Base-by-base conservation (phyloP, 2,888 invertebrate genomes). In the Halocaridina rubra region DNA sequence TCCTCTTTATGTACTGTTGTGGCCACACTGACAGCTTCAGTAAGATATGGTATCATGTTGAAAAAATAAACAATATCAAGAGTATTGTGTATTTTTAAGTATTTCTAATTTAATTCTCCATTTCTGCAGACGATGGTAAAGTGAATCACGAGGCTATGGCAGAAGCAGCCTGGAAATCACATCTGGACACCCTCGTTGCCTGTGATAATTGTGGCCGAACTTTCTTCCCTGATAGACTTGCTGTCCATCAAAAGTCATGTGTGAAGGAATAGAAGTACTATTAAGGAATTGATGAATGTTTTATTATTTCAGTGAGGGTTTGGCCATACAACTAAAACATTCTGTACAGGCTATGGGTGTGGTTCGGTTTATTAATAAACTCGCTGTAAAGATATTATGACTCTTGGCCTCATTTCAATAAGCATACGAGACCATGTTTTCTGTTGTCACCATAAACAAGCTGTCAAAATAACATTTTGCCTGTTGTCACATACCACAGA, bases 161-260 rank as follows among this genome's bases (percentile, higher is more conserved):
- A 3, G 91, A 92, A 77, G 91, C 91, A 16, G 90, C 91, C 0
- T 92, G 91, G 91, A 89, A 91, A 88, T 90, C 90, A 5, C 89
- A 91, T 39, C 91, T 92, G 57, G 88, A 88, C n/a, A 90, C 91
- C 53, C 90, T 92, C 81, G 90, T 92, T 30, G 90, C 91, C 4
- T 93, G 93, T 88, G 90, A 91, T 46, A 91, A 91, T 88, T 93
- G 93, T 89, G 92, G 92, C 1, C 89, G 93, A 1, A 92, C 92
- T 29, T 93, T 93, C 90, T 90, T 91, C 82, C 92, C 92, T 0
- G 92, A 93, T 85, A 89, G 92, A 19, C 89, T 93, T 1, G 88
- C 90, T 2, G 91, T 92, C 8, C 92, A 93, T 88, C 91, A 91
- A 85, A 89, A 91, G 84, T 91, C 91, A 78, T 93, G 92, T 81